Conservation (phyloP, 2,797 vertebrate genomes). For the Apodemus agrarius region DNA sequence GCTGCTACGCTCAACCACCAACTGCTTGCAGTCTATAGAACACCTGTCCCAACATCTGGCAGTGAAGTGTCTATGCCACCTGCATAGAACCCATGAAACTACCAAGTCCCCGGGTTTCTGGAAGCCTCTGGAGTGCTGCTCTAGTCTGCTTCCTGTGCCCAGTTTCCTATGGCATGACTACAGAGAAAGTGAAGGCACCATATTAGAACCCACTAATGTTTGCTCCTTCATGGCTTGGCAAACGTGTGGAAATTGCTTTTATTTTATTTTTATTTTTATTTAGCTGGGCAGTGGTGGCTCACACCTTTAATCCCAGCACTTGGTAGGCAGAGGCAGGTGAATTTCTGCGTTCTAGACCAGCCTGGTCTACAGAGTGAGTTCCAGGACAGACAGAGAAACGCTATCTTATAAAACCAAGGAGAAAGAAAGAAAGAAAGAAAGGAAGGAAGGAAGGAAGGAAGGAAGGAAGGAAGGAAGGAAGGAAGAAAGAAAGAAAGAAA, state of each 20-base stretch:
- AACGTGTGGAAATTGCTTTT: neutral
- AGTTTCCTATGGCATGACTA: neutral
- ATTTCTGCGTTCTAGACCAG: no score
- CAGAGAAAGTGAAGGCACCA: neutral
- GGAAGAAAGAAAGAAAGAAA: no score
- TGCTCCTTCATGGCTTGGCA: neutral
- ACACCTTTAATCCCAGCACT: no score
- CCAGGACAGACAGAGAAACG: no score
- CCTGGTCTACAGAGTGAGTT: no score
- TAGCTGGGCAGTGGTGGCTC: no score
- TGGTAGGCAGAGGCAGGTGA: no score
- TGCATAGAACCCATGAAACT: fast-evolving
- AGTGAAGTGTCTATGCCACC: neutral
- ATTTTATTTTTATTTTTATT: neutral
- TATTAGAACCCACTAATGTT: neutral
- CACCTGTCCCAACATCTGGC: neutral
- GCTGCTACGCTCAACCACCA: neutral
- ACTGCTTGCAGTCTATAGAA: neutral
- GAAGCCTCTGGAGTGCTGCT: neutral
- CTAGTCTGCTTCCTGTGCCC: neutral
- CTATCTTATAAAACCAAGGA: no score
- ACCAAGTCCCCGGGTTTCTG: neutral
- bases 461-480: no score
- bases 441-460: no score
- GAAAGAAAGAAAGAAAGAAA: no score